Base-by-base conservation (phyloP, 2,113 vertebrate genomes). In the Pachyramphus minor region DNA sequence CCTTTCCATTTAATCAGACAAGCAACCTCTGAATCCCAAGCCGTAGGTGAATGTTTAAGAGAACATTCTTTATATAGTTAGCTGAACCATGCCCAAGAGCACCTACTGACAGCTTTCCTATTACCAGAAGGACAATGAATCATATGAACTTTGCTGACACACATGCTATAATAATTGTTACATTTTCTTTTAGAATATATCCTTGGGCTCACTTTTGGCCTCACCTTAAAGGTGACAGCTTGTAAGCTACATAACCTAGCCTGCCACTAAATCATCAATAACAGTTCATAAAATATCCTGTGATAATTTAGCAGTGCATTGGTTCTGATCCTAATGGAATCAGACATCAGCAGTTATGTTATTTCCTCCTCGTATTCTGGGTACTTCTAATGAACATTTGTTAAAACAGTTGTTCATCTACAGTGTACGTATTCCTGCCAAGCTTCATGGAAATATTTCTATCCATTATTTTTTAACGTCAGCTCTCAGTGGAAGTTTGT, bases 121-220 rank as follows among this genome's bases (percentile, higher is more conserved):
- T 97, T 97, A 96, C 95, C 95, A 96, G 95, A 94, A 96, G 96
- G 96, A 95, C 95, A 97, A 96, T 97, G 97, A 96, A 97, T 97
- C 97, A 97, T 89, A 55, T 95, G 90, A 97, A 96, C 96, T 95
- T 94, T 93, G 93, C 94, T 97, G 96, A 97, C 97, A 97, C 93
- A 75, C 85, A 63, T 89, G 89, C 93, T 89, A 68, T 89, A 97
- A 97, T 97, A 97, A 97, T 96, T 96, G 96, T 96, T 97, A 95
- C 91, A 96, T 97, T 97, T 97, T 96, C 95, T 92, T 96, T 93
- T 93, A 79, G 81, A 95, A 88, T 96, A 96, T 95, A 97, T 97
- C 95, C 95, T 94, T 94, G 88, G 92, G 94, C 94, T 96, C 0
- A 1, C 89, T 93, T 95, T 96, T 97, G 96, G 95, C 96, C 93